These are phyloP conservation scores for Eristalis tenax DNA, from an alignment of 2,888 invertebrate species.

Conservation along the genomic window DNA sequence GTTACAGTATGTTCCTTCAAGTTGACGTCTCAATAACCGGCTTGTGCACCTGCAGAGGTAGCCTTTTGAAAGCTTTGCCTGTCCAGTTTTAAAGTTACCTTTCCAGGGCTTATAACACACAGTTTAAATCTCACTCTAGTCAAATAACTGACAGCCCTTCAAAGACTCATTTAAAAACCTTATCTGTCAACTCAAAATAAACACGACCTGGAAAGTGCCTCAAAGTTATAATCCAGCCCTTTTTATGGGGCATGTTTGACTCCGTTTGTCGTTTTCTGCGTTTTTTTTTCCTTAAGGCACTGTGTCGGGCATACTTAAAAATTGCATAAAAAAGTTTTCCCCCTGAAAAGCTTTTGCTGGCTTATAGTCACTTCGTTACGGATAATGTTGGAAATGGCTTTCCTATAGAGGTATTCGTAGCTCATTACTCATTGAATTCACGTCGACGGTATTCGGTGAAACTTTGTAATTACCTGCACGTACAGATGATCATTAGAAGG, in stretches of 20 bases:
- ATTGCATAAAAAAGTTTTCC: conserved; percentile 24
- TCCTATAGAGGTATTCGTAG: conserved; percentile 8
- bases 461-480: conserved; percentile 67
- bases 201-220: conserved; percentile 3
- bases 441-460: conserved; percentile 41
- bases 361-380: background rate
- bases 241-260: conserved; percentile 10
- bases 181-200: background rate
- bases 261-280: background rate
- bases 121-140: too few relatives aligned
- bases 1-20: too few relatives aligned
- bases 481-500: conserved; percentile 63
- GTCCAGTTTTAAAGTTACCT: too few relatives aligned
- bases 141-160: too few relatives aligned
- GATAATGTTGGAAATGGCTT: conserved; percentile 17
- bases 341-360: conserved; percentile 13
- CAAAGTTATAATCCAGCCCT: conserved; percentile 21
- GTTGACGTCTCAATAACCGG: too few relatives aligned
- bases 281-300: background rate
- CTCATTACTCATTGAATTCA: conserved; percentile 53
- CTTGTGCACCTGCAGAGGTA: too few relatives aligned
- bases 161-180: background rate
- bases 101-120: too few relatives aligned
- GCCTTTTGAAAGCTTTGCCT: too few relatives aligned
- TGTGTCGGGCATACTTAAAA: background rate